A percentile compares a stretch with the other conserved stretches of the same genome.
These are phyloP conservation scores for Lagenorhynchus albirostris DNA, from an alignment of 2,113 vertebrate species.

Conservation along the genomic window DNA sequence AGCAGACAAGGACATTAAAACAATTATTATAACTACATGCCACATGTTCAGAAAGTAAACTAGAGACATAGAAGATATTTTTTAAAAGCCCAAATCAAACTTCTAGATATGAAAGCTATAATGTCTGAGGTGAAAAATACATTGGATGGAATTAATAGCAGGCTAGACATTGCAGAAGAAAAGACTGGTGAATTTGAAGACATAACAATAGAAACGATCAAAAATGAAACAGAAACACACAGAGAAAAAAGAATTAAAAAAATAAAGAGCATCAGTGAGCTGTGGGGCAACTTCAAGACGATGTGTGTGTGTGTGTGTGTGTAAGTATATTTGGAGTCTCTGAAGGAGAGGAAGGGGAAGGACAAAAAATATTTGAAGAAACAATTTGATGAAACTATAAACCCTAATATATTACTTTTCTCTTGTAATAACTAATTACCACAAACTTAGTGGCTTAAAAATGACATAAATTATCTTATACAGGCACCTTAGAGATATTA, in stretches of 20 bases:
- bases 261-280: neutral
- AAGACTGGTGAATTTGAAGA: conserved; percentile 12
- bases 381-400: neutral
- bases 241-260: neutral
- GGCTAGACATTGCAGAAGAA: neutral
- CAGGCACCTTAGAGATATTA: neutral
- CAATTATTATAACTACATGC: neutral
- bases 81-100: neutral
- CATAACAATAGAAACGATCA: neutral
- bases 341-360: neutral
- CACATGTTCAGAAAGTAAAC: neutral
- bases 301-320: neutral
- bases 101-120: neutral
- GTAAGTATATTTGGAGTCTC: neutral
- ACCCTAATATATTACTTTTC: neutral
- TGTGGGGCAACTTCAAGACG: neutral
- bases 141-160: neutral
- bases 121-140: neutral
- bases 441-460: neutral
- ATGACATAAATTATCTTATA: neutral
- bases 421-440: neutral
- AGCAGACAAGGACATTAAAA: neutral
- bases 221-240: neutral
- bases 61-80: neutral
- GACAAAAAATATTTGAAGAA: neutral